Evolutionary conservation across 1,140 invertebrate species (phyloP).

Genomic region (Pararge aegeria): DNA sequence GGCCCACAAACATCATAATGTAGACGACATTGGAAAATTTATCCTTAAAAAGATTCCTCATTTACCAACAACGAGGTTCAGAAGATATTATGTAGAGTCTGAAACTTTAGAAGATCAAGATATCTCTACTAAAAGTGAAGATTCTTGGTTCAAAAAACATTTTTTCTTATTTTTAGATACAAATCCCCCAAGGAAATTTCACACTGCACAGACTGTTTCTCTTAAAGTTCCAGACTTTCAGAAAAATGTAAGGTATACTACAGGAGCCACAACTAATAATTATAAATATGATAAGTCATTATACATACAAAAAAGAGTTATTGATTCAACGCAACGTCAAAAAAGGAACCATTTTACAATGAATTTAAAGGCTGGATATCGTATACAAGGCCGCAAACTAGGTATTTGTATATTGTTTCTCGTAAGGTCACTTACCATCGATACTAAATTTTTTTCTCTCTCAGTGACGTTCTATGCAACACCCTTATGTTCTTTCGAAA

Average conservation of each 20-base stretch:
- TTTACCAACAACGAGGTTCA: conserved; percentile 34
- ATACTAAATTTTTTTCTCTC: no score
- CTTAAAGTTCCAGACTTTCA: conserved; percentile 33
- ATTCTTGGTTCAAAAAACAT: conserved; percentile 68
- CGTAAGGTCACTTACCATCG: no score
- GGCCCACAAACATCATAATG: conserved; percentile 65
- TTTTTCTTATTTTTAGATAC: conserved; percentile 62
- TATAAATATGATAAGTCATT: not conserved
- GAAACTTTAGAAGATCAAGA: conserved; percentile 60
- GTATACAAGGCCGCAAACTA: not conserved
- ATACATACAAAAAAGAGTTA: not conserved
- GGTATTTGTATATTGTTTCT: not conserved
- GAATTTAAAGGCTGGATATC: not conserved
- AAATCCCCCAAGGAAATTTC: conserved; percentile 54
- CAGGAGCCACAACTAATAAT: not conserved
- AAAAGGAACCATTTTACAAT: not conserved
- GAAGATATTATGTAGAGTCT: conserved; percentile 48
- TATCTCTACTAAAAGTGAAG: conserved; percentile 59
- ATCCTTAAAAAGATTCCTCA: conserved; percentile 60
- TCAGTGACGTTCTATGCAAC: no score
- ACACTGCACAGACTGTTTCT: conserved; percentile 49
- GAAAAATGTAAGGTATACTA: not conserved
- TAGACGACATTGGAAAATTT: conserved; percentile 71
- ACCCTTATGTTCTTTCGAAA: no score
- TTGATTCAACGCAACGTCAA: not conserved